Conservation (phyloP, 2,888 invertebrate genomes). For the Tuta absoluta region DNA sequence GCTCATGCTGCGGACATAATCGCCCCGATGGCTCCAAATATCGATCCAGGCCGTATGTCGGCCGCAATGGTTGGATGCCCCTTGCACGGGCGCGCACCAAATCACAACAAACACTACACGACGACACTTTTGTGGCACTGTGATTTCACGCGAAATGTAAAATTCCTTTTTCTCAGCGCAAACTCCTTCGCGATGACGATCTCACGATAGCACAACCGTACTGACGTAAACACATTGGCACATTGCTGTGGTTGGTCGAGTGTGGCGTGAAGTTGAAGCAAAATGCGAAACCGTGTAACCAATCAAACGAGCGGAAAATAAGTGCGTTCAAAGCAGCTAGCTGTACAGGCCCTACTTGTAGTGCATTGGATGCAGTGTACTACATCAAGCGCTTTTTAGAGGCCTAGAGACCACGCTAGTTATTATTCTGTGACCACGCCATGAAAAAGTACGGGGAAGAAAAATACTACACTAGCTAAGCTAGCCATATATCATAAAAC, state of each 20-base stretch:
- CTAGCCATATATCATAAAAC: too few species aligned
- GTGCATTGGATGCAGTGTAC: too few species aligned
- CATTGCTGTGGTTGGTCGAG: background rate
- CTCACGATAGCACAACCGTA: conserved; percentile 1
- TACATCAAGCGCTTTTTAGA: too few species aligned
- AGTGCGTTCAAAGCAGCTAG: too few species aligned
- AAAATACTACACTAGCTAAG: too few species aligned
- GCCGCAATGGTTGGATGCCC: conserved; percentile 38
- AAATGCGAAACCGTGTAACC: too few species aligned
- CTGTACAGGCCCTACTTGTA: too few species aligned
- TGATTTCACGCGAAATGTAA: background rate
- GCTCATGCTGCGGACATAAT: conserved; percentile 61
- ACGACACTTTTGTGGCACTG: conserved; percentile 50
- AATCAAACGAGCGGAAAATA: too few species aligned
- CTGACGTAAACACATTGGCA: conserved; percentile 13
- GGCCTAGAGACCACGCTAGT: too few species aligned
- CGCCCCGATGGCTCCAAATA: conserved; percentile 42
- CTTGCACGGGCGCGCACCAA: conserved; percentile 43
- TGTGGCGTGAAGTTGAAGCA: too few species aligned
- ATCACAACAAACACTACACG: conserved; percentile 57
- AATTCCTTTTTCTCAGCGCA: conserved; percentile 4
- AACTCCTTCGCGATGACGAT: background rate
- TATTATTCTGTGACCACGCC: too few species aligned
- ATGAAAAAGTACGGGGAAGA: too few species aligned
- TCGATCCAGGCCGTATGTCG: conserved; percentile 64